These are phyloP conservation scores for Chelon labrosus DNA, from an alignment of 2,797 vertebrate genomes.

Conservation along the genomic window DNA sequence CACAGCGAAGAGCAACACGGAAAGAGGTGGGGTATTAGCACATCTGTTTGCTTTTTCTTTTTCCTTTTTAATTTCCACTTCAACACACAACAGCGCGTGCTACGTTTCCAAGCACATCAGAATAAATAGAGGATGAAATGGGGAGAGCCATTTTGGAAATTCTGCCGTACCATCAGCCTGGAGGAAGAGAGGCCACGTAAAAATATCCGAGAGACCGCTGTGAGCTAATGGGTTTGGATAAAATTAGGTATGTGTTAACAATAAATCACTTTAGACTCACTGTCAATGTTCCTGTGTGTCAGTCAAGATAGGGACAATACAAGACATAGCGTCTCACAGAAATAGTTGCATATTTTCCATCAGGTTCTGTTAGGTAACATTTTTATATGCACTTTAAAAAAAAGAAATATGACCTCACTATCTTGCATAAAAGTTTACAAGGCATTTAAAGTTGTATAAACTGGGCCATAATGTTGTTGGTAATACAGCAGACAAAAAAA, in stretches of 20 bases:
- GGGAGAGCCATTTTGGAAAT: conserved; percentile 55
- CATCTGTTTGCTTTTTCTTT: conserved; percentile 61
- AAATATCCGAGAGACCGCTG: conserved; percentile 54
- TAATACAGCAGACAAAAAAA: too few relatives aligned
- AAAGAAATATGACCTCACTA: background rate
- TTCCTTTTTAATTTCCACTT: conserved; percentile 63
- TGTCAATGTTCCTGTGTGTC: conserved; percentile 34
- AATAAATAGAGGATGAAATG: conserved; percentile 57
- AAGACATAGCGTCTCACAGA: background rate
- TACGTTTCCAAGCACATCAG: conserved; percentile 49
- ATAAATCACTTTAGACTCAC: conserved; percentile 39
- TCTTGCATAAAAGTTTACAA: background rate
- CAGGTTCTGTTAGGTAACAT: background rate
- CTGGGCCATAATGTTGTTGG: too few relatives aligned
- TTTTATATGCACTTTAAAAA: background rate
- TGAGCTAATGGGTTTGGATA: conserved; percentile 55
- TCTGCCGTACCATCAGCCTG: conserved; percentile 34
- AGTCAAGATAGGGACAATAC: conserved; percentile 38
- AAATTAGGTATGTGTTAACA: conserved; percentile 48
- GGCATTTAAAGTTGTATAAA: too few relatives aligned
- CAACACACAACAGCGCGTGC: conserved; percentile 24
- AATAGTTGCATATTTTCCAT: conserved; percentile 2
- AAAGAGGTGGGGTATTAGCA: conserved; percentile 63
- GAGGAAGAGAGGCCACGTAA: conserved; percentile 37
- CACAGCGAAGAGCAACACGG: conserved; percentile 48